Evolutionary conservation across 2,888 invertebrate species (phyloP).

Genomic region (Drosophila nr. medialis): DNA sequence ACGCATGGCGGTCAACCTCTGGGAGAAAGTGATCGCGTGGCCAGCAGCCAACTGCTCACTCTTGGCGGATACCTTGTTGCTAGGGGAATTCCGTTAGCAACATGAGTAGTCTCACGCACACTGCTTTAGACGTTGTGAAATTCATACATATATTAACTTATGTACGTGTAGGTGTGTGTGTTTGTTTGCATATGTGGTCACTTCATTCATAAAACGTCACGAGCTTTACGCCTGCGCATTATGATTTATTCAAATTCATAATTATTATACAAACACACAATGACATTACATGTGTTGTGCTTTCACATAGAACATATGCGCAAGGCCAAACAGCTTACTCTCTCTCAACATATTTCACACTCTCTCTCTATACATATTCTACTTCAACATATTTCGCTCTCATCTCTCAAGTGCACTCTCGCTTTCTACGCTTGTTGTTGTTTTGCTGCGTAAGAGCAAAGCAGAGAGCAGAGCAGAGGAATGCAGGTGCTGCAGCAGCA

Average conservation of each 20-base stretch:
- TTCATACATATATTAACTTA: neutral
- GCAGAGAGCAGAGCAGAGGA: constrained; percentile 12
- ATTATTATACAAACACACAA: neutral
- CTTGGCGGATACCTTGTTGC: constrained; percentile 61
- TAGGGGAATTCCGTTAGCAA: constrained; percentile 56
- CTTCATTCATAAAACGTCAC: constrained; percentile 56
- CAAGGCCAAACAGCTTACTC: constrained; percentile 33
- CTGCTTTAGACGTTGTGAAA: constrained; percentile 34
- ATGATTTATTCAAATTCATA: neutral
- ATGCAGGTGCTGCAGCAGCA: constrained; percentile 31
- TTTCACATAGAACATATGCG: constrained; percentile 6
- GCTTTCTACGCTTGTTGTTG: constrained; percentile 26
- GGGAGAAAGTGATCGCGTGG: constrained; percentile 65
- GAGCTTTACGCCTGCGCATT: constrained; percentile 22
- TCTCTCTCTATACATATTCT: neutral
- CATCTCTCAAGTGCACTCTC: constrained; percentile 49
- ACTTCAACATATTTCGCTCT: constrained; percentile 40
- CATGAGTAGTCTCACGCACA: constrained; percentile 36
- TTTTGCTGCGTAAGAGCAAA: constrained; percentile 3
- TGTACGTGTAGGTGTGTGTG: neutral
- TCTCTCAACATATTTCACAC: neutral
- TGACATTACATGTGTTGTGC: constrained; percentile 1
- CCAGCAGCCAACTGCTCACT: constrained; percentile 4
- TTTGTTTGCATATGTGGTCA: constrained; percentile 5
- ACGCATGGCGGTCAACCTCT: constrained; percentile 36